These are phyloP conservation scores for Melanostoma scalare DNA, from an alignment of 2,888 invertebrate genomes.

Conservation along the genomic window DNA sequence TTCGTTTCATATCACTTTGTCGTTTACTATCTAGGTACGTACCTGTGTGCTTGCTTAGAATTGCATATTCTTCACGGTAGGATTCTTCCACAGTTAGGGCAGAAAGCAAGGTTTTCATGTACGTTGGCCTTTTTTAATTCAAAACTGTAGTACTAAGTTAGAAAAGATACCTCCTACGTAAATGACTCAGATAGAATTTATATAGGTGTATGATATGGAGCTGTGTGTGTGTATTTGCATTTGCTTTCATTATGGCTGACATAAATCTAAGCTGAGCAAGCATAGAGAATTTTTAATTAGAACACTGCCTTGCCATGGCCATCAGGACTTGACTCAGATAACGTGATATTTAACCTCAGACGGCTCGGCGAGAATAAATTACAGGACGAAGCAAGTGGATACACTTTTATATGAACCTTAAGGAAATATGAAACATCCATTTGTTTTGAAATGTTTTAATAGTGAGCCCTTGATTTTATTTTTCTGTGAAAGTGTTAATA, in stretches of 20 bases:
- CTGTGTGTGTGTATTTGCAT: slow-evolving; percentile 11
- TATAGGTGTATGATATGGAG: not conserved
- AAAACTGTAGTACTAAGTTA: slow-evolving; percentile 7
- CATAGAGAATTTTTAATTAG: slow-evolving; percentile 60
- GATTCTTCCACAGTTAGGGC: not conserved
- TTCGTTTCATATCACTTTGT: not conserved
- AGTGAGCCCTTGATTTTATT: not conserved
- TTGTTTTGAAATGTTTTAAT: not conserved
- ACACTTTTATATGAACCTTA: not conserved
- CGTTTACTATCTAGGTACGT: not conserved
- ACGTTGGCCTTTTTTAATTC: slow-evolving; percentile 32
- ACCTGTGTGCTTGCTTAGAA: slow-evolving; percentile 4
- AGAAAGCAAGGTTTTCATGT: not conserved
- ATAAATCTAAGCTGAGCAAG: slow-evolving; percentile 36
- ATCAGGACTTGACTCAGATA: slow-evolving; percentile 23
- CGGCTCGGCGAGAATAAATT: not conserved
- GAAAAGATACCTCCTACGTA: not conserved
- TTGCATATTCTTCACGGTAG: slow-evolving; percentile 10
- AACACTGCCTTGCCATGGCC: slow-evolving; percentile 12
- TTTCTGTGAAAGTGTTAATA: slow-evolving; percentile 5
- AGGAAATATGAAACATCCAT: slow-evolving; percentile 16
- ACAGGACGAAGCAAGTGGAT: not conserved
- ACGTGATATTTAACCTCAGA: slow-evolving; percentile 49
- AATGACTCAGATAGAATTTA: slow-evolving; percentile 1
- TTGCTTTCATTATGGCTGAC: slow-evolving; percentile 40